Conservation (phyloP, 2,888 invertebrate genomes). For the Timema podura region DNA sequence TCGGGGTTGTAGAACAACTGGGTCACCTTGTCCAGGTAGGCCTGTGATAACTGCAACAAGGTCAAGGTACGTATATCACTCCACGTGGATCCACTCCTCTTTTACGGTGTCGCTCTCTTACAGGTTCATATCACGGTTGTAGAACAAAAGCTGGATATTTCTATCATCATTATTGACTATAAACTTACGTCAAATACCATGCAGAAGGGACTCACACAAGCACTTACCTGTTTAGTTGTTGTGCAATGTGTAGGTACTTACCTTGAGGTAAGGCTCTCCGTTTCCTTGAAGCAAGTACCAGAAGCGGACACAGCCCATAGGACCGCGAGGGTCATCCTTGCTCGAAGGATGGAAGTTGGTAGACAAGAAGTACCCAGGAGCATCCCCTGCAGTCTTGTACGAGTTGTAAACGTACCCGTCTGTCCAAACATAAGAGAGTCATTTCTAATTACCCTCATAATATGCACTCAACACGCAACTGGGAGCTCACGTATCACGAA, state of each 20-base stretch:
- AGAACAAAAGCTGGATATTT: no score
- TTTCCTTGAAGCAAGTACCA: conserved; percentile 27
- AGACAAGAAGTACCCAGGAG: conserved; percentile 34
- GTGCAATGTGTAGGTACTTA: not conserved
- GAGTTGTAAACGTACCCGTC: conserved; percentile 35
- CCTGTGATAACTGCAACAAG: conserved; percentile 33
- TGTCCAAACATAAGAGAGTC: conserved; percentile 25
- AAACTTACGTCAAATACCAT: no score
- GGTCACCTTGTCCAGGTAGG: conserved; percentile 34
- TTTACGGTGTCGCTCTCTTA: no score
- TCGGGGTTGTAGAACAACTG: conserved; percentile 34
- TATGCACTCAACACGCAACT: no score
- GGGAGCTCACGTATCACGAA: no score
- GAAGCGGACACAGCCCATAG: conserved; percentile 36
- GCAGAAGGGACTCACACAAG: no score
- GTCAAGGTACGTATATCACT: no score
- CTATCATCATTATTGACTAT: no score
- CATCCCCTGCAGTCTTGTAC: conserved; percentile 31
- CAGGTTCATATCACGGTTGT: not conserved
- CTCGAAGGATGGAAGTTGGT: conserved; percentile 34
- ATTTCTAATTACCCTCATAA: not conserved
- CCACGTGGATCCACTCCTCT: no score
- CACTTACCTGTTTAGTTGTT: no score
- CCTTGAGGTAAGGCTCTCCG: conserved; percentile 20
- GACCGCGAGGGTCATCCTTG: conserved; percentile 27